Evolutionary conservation across 2,113 vertebrate genomes (phyloP).

Genomic region (Plotosus lineatus): DNA sequence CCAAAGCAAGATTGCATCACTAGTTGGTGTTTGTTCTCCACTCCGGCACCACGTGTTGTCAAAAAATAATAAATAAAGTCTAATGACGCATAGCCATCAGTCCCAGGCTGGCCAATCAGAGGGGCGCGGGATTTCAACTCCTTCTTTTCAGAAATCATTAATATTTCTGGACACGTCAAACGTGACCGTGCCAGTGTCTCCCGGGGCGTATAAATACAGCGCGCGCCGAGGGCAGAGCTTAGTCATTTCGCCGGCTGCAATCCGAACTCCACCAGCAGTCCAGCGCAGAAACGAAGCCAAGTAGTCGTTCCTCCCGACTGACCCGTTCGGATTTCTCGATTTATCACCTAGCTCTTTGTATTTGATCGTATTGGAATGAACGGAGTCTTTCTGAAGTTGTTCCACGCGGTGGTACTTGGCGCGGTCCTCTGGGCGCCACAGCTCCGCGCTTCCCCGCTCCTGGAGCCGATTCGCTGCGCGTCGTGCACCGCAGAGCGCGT

Average conservation of each 20-base stretch:
- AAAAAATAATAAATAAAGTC: too few species aligned
- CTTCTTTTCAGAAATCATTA: slow-evolving; percentile 80
- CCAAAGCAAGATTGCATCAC: slow-evolving; percentile 9
- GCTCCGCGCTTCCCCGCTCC: slow-evolving; percentile 56
- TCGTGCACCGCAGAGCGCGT: slow-evolving; percentile 81
- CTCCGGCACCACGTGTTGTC: slow-evolving; percentile 59
- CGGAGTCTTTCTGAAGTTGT: slow-evolving; percentile 63
- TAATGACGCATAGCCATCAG: slow-evolving; percentile 52
- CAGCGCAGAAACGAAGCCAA: slow-evolving; percentile 28
- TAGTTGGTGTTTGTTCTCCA: slow-evolving; percentile 37
- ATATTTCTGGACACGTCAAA: slow-evolving; percentile 79
- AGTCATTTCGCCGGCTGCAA: slow-evolving; percentile 68
- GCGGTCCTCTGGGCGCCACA: slow-evolving; percentile 63
- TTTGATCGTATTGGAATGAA: slow-evolving; percentile 59
- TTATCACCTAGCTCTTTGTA: slow-evolving; percentile 46
- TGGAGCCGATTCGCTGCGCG: slow-evolving; percentile 80
- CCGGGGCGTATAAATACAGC: slow-evolving; percentile 75
- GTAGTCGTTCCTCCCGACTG: not conserved
- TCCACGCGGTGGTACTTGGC: slow-evolving; percentile 63
- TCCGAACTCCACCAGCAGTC: slow-evolving; percentile 55
- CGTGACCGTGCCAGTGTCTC: slow-evolving; percentile 56
- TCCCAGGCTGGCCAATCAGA: slow-evolving; percentile 69
- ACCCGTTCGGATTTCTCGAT: not conserved
- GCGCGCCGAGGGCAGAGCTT: slow-evolving; percentile 61
- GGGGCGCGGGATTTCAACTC: slow-evolving; percentile 68